phyloP scores from a whole-genome alignment of 2,113 vertebrate species.

The Dasyornis broadbenti region DNA sequence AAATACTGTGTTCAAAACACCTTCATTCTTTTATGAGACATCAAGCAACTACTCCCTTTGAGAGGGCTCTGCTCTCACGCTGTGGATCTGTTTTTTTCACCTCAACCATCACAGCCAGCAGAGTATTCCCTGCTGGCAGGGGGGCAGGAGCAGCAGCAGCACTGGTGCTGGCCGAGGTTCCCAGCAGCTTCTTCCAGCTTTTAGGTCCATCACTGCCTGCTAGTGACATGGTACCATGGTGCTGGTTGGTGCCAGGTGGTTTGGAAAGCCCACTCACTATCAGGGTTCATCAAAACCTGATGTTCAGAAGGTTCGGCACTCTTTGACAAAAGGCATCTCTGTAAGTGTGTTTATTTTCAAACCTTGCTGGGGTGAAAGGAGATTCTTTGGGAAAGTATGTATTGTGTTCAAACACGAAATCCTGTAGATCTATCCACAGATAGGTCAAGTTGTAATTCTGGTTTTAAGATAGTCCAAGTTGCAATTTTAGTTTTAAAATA shows the following conservation, averaged over 20 bases:
- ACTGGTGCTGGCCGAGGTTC: not conserved
- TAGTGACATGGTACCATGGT: not conserved
- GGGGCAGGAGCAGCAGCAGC: not conserved
- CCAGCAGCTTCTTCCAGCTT: not conserved
- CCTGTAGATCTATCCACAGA: not conserved
- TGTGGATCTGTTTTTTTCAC: fast-evolving
- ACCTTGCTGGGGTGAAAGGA: not conserved
- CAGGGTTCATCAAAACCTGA: not conserved
- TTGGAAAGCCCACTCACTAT: not conserved
- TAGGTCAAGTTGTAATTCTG: not conserved
- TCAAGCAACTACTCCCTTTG: not conserved
- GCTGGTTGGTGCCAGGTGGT: not conserved
- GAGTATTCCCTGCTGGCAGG: not conserved
- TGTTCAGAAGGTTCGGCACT: not conserved
- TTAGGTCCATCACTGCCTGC: not conserved
- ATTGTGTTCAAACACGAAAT: not conserved
- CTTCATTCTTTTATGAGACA: not conserved
- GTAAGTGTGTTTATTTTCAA: conserved; percentile 8
- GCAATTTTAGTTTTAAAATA: not conserved
- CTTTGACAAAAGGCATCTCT: conserved; percentile 14
- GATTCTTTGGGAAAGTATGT: not conserved
- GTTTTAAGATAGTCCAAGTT: not conserved
- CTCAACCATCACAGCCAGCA: not conserved
- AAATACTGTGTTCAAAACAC: not conserved
- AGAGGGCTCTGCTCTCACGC: not conserved